Evolutionary conservation across 1,140 invertebrate genomes (phyloP).

Genomic region (Drosophila repleta): DNA sequence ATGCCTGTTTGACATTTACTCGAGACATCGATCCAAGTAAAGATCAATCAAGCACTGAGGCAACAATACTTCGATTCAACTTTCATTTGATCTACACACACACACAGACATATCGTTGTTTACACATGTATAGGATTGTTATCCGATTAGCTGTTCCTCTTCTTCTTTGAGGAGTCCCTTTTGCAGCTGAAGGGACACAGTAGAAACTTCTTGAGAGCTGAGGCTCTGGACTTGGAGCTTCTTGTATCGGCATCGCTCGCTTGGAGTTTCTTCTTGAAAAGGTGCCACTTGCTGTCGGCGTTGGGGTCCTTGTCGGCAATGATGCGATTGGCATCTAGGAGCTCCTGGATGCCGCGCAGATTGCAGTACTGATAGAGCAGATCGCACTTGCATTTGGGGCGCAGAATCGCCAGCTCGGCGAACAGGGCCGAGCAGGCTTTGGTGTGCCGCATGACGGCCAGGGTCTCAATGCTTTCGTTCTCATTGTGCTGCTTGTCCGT

Average conservation of each 20-base stretch:
- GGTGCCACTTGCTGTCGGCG: not conserved
- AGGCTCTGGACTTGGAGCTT: too few relatives aligned
- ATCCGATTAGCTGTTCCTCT: too few relatives aligned
- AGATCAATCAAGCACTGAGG: not conserved
- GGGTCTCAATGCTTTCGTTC: constrained; percentile 36
- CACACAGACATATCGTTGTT: not conserved
- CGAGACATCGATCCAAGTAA: not conserved
- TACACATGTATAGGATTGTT: too few relatives aligned
- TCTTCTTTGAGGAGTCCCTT: too few relatives aligned
- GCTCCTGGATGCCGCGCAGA: constrained; percentile 17
- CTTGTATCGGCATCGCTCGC: too few relatives aligned
- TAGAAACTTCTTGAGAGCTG: not conserved
- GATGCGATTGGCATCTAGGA: not conserved
- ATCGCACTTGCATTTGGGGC: constrained; percentile 34
- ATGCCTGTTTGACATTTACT: not conserved
- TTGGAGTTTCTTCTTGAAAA: too few relatives aligned
- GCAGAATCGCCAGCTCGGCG: constrained; percentile 17
- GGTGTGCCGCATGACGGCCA: constrained; percentile 2
- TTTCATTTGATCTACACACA: too few relatives aligned
- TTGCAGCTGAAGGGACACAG: not conserved
- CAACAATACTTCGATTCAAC: too few relatives aligned
- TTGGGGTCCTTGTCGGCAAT: not conserved
- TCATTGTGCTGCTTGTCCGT: constrained; percentile 14
- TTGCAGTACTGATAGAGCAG: constrained; percentile 33
- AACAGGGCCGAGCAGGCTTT: constrained; percentile 33